Conservation (phyloP, 2,888 invertebrate genomes). For the Catocala fraxini region DNA sequence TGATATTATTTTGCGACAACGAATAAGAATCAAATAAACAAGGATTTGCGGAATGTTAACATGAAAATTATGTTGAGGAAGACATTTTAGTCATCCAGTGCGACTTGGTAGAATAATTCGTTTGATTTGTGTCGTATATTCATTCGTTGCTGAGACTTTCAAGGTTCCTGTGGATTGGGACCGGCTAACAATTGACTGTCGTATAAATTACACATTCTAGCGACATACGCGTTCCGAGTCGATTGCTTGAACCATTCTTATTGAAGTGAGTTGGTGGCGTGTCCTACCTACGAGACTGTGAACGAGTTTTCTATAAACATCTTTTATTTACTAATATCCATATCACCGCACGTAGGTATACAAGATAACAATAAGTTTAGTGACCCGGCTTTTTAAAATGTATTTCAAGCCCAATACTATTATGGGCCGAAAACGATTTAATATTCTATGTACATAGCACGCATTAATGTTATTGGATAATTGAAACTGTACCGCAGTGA, state of each 20-base stretch:
- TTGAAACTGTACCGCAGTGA: no score
- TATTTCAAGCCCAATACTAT: no score
- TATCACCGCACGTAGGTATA: neutral
- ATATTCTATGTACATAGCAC: neutral
- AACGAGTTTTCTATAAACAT: slow-evolving; percentile 4
- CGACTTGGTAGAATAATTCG: slow-evolving; percentile 40
- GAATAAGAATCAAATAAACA: slow-evolving; percentile 48
- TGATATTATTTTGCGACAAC: slow-evolving; percentile 27
- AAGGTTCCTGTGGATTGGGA: slow-evolving; percentile 44
- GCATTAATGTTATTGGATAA: neutral
- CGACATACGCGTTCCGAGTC: slow-evolving; percentile 46
- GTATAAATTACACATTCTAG: slow-evolving; percentile 54
- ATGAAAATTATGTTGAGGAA: slow-evolving; percentile 50
- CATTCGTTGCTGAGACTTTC: slow-evolving; percentile 38
- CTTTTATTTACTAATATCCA: neutral
- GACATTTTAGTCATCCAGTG: slow-evolving; percentile 43
- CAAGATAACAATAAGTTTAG: neutral
- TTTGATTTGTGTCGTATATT: slow-evolving; percentile 42
- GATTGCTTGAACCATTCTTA: slow-evolving; percentile 30
- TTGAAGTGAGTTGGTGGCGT: slow-evolving; percentile 21
- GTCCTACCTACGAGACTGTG: slow-evolving; percentile 2
- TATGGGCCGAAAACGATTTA: neutral
- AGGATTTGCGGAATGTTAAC: slow-evolving; percentile 53
- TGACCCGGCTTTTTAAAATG: no score
- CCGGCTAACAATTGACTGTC: slow-evolving; percentile 38